Evolutionary conservation across 2,888 invertebrate species (phyloP).

Genomic region (Hipparchia sbordonii): DNA sequence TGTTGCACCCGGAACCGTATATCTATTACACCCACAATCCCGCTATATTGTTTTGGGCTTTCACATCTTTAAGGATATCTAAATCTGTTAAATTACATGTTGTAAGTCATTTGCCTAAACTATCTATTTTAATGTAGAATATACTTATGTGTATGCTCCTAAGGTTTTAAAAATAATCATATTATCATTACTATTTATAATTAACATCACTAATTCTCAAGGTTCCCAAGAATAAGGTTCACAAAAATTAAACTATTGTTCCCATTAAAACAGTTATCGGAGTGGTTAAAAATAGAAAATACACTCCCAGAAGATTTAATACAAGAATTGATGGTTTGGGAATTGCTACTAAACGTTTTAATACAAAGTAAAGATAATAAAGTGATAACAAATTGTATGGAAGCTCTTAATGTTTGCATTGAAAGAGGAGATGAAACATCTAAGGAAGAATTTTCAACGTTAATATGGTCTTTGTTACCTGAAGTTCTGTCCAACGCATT

Average conservation of each 20-base stretch:
- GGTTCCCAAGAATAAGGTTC: too few species aligned
- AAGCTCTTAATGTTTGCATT: constrained; percentile 57
- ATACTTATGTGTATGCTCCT: too few species aligned
- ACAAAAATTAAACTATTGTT: not conserved
- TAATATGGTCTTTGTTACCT: constrained; percentile 67
- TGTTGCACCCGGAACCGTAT: constrained; percentile 64
- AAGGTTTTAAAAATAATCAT: too few species aligned
- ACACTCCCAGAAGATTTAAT: constrained; percentile 63
- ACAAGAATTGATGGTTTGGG: constrained; percentile 62
- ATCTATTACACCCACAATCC: constrained; percentile 72
- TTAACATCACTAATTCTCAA: too few species aligned
- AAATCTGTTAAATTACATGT: constrained; percentile 58
- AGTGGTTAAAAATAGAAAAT: constrained; percentile 70
- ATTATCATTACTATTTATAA: too few species aligned
- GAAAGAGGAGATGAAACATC: constrained; percentile 56
- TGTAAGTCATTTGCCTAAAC: constrained; percentile 53
- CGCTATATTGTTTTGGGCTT: constrained; percentile 69
- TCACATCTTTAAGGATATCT: constrained; percentile 67
- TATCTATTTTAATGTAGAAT: not conserved
- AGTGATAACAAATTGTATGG: constrained; percentile 59
- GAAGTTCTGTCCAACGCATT: constrained; percentile 61
- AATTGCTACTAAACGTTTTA: constrained; percentile 64
- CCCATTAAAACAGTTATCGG: constrained; percentile 55
- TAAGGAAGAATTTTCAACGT: constrained; percentile 55
- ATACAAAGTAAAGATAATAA: constrained; percentile 51